These are phyloP conservation scores for Platycercus adscitus DNA, from an alignment of 2,113 vertebrate genomes.

Conservation along the genomic window DNA sequence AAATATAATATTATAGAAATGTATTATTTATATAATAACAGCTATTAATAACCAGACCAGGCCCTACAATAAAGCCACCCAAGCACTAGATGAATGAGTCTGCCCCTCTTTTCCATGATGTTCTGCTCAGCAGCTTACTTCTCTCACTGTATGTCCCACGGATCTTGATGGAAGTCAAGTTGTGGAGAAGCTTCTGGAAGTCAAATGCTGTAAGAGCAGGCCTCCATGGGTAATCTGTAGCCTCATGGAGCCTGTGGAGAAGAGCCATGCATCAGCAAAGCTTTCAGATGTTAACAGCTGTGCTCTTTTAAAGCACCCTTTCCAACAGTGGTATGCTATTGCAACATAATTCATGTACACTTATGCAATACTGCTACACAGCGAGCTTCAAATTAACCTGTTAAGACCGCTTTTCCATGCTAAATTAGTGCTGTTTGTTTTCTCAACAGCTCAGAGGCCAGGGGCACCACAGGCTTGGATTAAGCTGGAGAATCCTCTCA, in stretches of 20 bases:
- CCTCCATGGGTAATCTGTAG: slow-evolving; percentile 91
- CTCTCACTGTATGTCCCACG: slow-evolving; percentile 93
- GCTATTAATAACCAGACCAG: neutral
- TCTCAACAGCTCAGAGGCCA: neutral
- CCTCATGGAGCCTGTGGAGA: slow-evolving; percentile 87
- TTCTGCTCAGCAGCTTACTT: slow-evolving; percentile 76
- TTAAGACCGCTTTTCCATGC: neutral
- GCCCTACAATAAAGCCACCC: neutral
- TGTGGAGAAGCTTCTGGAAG: slow-evolving; percentile 96
- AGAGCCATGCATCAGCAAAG: neutral
- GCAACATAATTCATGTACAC: neutral
- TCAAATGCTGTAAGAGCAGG: slow-evolving; percentile 85
- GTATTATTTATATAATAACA: neutral
- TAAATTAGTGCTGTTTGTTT: neutral
- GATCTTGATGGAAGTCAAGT: slow-evolving; percentile 93
- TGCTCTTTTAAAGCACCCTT: neutral
- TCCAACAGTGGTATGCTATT: neutral
- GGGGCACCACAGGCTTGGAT: neutral
- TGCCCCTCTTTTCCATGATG: fast-evolving
- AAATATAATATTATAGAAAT: neutral
- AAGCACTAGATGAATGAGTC: neutral
- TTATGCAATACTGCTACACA: neutral
- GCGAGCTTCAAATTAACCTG: neutral
- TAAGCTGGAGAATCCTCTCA: slow-evolving; percentile 50
- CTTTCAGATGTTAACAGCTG: neutral